Conservation (phyloP, 2,888 invertebrate genomes). For the Helleia helle region DNA sequence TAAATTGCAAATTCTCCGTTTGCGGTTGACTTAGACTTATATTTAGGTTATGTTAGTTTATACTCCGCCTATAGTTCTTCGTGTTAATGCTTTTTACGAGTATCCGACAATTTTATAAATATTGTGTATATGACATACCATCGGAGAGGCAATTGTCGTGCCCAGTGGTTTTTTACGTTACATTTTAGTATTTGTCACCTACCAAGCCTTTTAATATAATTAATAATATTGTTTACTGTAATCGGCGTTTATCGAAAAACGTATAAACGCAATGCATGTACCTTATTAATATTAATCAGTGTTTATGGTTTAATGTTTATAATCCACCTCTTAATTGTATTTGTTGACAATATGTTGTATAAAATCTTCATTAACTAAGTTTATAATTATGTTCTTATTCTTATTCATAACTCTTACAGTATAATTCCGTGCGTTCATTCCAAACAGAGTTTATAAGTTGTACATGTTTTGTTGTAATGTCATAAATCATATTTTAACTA, state of each 20-base stretch:
- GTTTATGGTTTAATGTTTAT: too few relatives aligned
- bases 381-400: not conserved
- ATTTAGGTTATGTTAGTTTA: constrained; percentile 4
- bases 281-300: too few relatives aligned
- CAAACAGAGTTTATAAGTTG: not conserved
- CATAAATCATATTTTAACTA: not conserved
- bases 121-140: too few relatives aligned
- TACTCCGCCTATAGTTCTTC: constrained; percentile 6
- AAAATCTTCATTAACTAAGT: not conserved
- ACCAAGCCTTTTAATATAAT: too few relatives aligned
- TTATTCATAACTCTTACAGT: not conserved
- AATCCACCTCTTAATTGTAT: too few relatives aligned
- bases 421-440: constrained; percentile 13
- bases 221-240: too few relatives aligned
- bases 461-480: not conserved
- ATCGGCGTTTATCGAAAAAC: too few relatives aligned
- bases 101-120: too few relatives aligned
- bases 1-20: constrained; percentile 18
- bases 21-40: constrained; percentile 17
- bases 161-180: too few relatives aligned
- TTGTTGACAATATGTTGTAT: not conserved
- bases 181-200: too few relatives aligned
- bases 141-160: too few relatives aligned
- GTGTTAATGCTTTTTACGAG: constrained; percentile 5
- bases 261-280: too few relatives aligned